Evolutionary conservation across 2,888 invertebrate species (phyloP).

Genomic region (Oligia fasciuncula): DNA sequence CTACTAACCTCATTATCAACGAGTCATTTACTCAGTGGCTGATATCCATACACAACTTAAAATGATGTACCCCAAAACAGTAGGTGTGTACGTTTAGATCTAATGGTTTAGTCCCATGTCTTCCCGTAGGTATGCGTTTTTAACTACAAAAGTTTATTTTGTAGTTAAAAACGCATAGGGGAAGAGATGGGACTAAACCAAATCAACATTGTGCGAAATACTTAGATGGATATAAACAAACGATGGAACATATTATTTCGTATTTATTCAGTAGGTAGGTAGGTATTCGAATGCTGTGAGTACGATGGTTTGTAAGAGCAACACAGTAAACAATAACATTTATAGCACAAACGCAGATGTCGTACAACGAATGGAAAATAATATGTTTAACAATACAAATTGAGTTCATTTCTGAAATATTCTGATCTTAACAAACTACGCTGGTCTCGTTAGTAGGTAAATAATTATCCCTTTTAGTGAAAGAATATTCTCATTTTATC

Average conservation of each 20-base stretch:
- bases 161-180: no score
- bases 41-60: not conserved
- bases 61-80: not conserved
- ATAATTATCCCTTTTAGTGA: slow-evolving; percentile 1
- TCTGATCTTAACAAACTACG: not conserved
- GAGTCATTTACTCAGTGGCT: slow-evolving; percentile 7
- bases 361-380: not conserved
- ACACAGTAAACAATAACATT: slow-evolving; percentile 1
- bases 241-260: slow-evolving; percentile 4
- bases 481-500: not conserved
- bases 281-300: not conserved
- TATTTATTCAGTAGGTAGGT: not conserved
- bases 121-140: no score
- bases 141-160: no score
- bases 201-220: not conserved
- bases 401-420: not conserved
- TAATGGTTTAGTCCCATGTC: no score
- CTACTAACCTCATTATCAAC: not conserved
- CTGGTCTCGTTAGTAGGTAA: not conserved
- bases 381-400: not conserved
- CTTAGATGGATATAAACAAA: not conserved
- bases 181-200: no score
- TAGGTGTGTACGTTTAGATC: not conserved
- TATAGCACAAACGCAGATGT: not conserved
- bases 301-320: not conserved